phyloP scores from a whole-genome alignment of 1,140 invertebrate genomes.

The Theocolax elegans region DNA sequence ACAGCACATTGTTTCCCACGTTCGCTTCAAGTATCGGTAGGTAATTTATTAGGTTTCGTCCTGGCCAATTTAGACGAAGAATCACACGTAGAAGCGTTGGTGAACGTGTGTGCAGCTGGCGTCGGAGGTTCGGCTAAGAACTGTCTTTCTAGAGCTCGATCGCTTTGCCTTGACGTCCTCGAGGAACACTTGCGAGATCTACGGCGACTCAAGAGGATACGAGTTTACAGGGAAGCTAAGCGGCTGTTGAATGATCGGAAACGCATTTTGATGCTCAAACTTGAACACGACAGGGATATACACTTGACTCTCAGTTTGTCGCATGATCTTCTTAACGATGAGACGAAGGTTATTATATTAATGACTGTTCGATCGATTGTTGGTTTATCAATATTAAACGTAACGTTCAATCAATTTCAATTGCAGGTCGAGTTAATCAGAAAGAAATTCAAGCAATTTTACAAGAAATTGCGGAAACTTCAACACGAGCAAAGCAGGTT shows the following conservation, averaged over 20 bases:
- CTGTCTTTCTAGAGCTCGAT: conserved; percentile 59
- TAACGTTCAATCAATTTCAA: not conserved
- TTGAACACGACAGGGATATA: conserved; percentile 60
- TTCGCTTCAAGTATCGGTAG: conserved; percentile 71
- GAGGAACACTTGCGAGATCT: conserved; percentile 54
- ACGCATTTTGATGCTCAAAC: conserved; percentile 54
- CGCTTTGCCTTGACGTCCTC: conserved; percentile 60
- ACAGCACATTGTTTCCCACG: conserved; percentile 79
- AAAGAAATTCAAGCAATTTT: conserved; percentile 22
- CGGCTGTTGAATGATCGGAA: not conserved
- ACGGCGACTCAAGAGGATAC: conserved; percentile 49
- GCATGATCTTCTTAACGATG: conserved; percentile 50
- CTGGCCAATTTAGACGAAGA: conserved; percentile 72
- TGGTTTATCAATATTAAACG: not conserved
- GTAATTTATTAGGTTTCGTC: conserved; percentile 79
- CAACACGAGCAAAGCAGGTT: not conserved
- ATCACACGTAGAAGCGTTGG: conserved; percentile 59
- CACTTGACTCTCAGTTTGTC: conserved; percentile 59
- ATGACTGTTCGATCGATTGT: not conserved
- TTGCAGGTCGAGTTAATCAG: not conserved
- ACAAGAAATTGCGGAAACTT: conserved; percentile 13
- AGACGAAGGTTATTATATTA: conserved; percentile 43
- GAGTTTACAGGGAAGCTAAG: conserved; percentile 26
- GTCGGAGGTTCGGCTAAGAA: conserved; percentile 53
- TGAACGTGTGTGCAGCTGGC: conserved; percentile 61